Conservation (phyloP, 2,797 vertebrate species). For the Myiothlypis coronata region DNA sequence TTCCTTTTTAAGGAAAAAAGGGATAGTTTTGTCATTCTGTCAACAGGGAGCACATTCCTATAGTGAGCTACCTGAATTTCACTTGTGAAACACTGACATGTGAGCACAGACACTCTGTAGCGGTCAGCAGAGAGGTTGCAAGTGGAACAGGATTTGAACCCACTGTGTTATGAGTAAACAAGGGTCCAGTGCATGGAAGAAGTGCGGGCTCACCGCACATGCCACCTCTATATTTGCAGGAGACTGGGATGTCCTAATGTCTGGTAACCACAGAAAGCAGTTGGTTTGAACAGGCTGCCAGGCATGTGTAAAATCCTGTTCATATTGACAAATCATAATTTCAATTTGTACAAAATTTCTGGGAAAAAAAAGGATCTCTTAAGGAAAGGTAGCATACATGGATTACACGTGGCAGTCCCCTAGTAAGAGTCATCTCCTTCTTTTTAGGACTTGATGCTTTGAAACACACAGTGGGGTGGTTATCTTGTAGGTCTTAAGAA, state of each 20-base stretch:
- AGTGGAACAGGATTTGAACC: neutral
- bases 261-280: neutral
- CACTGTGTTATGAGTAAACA: fast-evolving
- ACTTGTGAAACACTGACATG: neutral
- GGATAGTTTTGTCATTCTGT: too few species aligned
- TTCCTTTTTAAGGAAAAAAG: too few species aligned
- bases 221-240: neutral
- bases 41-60: too few species aligned
- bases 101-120: neutral
- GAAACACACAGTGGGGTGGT: neutral
- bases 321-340: neutral
- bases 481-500: neutral
- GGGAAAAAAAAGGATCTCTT: neutral
- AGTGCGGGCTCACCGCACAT: too few species aligned
- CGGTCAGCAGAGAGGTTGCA: neutral
- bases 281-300: neutral
- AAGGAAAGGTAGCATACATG: neutral
- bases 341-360: neutral
- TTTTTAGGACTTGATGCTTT: neutral
- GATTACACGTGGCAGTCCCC: neutral
- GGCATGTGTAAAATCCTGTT: neutral
- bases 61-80: neutral
- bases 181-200: neutral
- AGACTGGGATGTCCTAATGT: too few species aligned
- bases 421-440: neutral